Percentiles rank a stretch among this genome's conserved stretches.
Evolutionary conservation across 2,888 invertebrate genomes (phyloP).

Genomic region (Machimus rusticus): DNA sequence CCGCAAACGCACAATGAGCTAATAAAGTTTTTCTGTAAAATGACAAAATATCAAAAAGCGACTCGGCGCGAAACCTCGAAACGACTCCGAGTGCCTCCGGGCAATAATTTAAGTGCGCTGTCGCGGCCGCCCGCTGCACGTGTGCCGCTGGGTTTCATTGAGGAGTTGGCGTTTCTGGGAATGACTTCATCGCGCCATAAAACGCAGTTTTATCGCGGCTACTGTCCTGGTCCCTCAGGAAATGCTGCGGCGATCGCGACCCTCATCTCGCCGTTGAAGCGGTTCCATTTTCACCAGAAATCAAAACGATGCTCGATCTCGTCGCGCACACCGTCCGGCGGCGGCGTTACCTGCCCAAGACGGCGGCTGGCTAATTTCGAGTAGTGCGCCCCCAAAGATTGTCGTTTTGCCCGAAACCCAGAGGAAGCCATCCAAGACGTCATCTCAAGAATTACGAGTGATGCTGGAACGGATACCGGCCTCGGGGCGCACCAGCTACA

Average conservation of each 20-base stretch:
- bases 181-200: conserved; percentile 44
- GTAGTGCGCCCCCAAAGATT: background rate
- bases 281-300: conserved; percentile 39
- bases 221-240: conserved; percentile 28
- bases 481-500: conserved; percentile 31
- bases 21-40: background rate
- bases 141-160: conserved; percentile 38
- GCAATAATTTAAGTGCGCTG: background rate
- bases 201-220: conserved; percentile 36
- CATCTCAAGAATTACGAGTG: conserved; percentile 44
- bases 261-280: background rate
- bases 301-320: background rate
- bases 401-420: conserved; percentile 16
- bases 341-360: conserved; percentile 2
- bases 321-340: background rate
- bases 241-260: background rate
- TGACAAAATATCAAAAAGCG: background rate
- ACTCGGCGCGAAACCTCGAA: background rate
- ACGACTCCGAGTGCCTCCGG: background rate
- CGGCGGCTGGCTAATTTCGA: background rate
- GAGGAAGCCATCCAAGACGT: conserved; percentile 42
- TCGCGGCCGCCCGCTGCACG: conserved; percentile 13
- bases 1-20: background rate
- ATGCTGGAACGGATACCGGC: conserved; percentile 41
- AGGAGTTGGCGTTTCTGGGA: conserved; percentile 41